Percentiles rank a stretch among this genome's conserved stretches.
Conservation (phyloP, 2,888 invertebrate species). For the Apotomis turbidana region DNA sequence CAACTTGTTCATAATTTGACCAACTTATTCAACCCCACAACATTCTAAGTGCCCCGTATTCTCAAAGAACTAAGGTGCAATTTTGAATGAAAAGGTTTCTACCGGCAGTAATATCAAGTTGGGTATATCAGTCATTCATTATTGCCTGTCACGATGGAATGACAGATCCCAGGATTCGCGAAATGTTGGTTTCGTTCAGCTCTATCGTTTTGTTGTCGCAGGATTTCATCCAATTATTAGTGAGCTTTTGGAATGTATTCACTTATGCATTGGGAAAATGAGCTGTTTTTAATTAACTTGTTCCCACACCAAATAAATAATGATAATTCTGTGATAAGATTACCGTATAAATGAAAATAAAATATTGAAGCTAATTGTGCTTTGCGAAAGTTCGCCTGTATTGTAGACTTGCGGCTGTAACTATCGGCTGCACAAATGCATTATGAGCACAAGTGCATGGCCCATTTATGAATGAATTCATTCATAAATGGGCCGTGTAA, state of each 20-base stretch:
- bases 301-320: too few species aligned
- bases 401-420: too few species aligned
- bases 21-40: slow-evolving; percentile 8
- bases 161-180: slow-evolving; percentile 31
- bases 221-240: slow-evolving; percentile 6
- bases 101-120: neutral
- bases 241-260: neutral
- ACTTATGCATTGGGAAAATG: too few species aligned
- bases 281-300: too few species aligned
- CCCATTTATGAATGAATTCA: too few species aligned
- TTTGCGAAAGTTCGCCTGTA: too few species aligned
- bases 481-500: too few species aligned
- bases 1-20: slow-evolving; percentile 39
- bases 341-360: too few species aligned
- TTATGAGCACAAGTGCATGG: too few species aligned
- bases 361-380: too few species aligned
- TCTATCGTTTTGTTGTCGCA: slow-evolving; percentile 17
- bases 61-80: neutral
- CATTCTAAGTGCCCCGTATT: neutral
- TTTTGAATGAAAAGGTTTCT: neutral
- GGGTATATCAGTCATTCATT: slow-evolving; percentile 35
- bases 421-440: too few species aligned
- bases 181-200: slow-evolving; percentile 15
- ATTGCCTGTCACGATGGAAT: slow-evolving; percentile 34
- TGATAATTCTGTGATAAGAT: too few species aligned